Percentiles rank a stretch among this genome's conserved stretches.
Evolutionary conservation across 2,888 invertebrate species (phyloP).

Genomic region (Hemithea aestivaria): DNA sequence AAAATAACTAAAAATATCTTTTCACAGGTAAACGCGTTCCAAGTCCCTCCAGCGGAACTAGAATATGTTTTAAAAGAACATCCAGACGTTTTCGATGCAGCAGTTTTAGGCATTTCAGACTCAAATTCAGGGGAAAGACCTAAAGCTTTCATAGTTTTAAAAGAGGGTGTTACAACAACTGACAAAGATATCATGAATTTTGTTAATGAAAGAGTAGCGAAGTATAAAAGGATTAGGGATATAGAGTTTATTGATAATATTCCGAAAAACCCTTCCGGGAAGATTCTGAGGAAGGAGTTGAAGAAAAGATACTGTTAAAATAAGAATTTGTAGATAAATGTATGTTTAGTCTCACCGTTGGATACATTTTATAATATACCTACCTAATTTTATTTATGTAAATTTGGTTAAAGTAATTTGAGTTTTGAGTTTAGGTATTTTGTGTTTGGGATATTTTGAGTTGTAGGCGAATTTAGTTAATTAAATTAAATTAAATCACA

Average conservation of each 20-base stretch:
- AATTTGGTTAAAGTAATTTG: too few species aligned
- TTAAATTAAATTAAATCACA: too few species aligned
- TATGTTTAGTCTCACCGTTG: too few species aligned
- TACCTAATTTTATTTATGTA: too few species aligned
- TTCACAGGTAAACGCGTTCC: slow-evolving; percentile 80
- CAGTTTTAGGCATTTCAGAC: slow-evolving; percentile 88
- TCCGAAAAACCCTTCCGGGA: slow-evolving; percentile 88
- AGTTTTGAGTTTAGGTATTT: too few species aligned
- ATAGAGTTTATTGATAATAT: slow-evolving; percentile 83
- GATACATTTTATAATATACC: too few species aligned
- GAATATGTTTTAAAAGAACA: slow-evolving; percentile 86
- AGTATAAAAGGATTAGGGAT: slow-evolving; percentile 85
- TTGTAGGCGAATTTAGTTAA: too few species aligned
- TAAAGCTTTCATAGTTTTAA: slow-evolving; percentile 84
- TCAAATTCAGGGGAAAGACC: slow-evolving; percentile 85
- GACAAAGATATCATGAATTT: slow-evolving; percentile 80
- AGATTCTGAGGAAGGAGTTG: slow-evolving; percentile 83
- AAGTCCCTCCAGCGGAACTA: slow-evolving; percentile 94
- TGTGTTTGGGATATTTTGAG: too few species aligned
- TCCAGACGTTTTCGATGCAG: slow-evolving; percentile 87
- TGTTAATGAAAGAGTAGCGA: slow-evolving; percentile 83
- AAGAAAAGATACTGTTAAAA: slow-evolving; percentile 45
- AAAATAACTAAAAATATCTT: too few species aligned
- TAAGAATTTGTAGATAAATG: too few species aligned
- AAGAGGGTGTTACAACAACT: slow-evolving; percentile 57